These are phyloP conservation scores for Dicycla oo DNA, from an alignment of 2,888 invertebrate species.

Conservation along the genomic window DNA sequence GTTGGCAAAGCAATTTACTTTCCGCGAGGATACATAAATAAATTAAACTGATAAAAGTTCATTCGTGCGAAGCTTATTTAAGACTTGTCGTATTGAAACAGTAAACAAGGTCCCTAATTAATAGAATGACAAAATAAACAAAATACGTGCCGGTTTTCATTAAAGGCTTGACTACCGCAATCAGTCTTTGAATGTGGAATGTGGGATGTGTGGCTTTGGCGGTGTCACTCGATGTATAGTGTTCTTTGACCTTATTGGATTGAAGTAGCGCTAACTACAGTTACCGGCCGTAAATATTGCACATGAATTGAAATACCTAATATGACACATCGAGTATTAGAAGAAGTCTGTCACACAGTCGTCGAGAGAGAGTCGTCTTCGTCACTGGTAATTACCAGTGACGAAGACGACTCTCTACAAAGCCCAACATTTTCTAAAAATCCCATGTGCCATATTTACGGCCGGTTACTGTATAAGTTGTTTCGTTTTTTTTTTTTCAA, in stretches of 20 bases:
- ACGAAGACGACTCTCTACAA: too few relatives aligned
- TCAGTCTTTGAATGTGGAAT: conserved; percentile 65
- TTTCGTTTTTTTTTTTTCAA: too few relatives aligned
- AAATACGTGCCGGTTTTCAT: conserved; percentile 76
- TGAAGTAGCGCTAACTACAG: conserved; percentile 6
- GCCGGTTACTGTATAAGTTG: too few relatives aligned
- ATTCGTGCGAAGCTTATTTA: conserved; percentile 80
- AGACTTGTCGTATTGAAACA: conserved; percentile 79
- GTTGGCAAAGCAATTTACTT: conserved; percentile 72
- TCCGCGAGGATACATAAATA: conserved; percentile 75
- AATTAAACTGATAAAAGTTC: conserved; percentile 82
- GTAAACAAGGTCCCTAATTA: conserved; percentile 83
- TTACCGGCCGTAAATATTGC: too few relatives aligned
- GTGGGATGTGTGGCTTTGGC: conserved; percentile 43
- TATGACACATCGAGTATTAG: too few relatives aligned
- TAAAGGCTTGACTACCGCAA: conserved; percentile 69
- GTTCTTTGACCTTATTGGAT: conserved; percentile 22
- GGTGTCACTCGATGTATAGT: conserved; percentile 20
- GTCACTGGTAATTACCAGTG: too few relatives aligned
- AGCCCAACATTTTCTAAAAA: too few relatives aligned
- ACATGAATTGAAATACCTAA: too few relatives aligned
- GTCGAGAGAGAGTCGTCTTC: too few relatives aligned
- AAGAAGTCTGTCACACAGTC: too few relatives aligned
- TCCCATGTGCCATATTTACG: too few relatives aligned
- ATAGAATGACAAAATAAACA: conserved; percentile 81